Percentiles rank a stretch among this genome's conserved stretches.
Conservation (phyloP, 2,113 vertebrate species). For the Ptilonorhynchus violaceus region DNA sequence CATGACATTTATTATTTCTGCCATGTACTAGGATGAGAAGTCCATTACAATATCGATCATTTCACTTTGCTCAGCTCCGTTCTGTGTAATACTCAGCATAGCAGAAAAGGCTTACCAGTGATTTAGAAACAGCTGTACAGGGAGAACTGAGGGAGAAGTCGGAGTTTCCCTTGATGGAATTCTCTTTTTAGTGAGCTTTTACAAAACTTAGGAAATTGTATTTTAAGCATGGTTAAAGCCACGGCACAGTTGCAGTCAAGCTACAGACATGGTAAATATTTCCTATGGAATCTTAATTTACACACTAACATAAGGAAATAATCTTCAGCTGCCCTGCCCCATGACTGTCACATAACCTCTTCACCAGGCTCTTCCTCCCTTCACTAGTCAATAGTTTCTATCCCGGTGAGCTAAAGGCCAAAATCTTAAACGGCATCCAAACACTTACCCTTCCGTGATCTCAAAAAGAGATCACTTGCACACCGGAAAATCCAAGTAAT, state of each 20-base stretch:
- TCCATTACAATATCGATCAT: slow-evolving; percentile 51
- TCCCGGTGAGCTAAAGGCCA: not conserved
- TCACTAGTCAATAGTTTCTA: not conserved
- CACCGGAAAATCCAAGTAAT: not conserved
- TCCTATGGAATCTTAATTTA: not conserved
- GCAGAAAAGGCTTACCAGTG: slow-evolving; percentile 6
- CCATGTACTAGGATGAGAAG: not conserved
- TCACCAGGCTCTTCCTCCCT: not conserved
- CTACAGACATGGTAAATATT: not conserved
- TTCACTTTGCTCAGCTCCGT: not conserved
- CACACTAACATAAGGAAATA: not conserved
- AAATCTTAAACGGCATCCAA: not conserved
- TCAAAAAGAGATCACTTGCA: not conserved
- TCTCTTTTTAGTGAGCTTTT: not conserved
- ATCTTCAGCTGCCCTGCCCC: not conserved
- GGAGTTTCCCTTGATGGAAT: not conserved
- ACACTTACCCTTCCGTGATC: not conserved
- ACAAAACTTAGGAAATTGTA: not conserved
- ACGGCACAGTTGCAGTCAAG: not conserved
- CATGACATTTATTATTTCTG: slow-evolving; percentile 46
- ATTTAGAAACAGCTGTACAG: not conserved
- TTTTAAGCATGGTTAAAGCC: not conserved
- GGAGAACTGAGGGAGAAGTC: not conserved
- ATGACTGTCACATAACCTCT: not conserved
- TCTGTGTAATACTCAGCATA: not conserved